Evolutionary conservation across 2,113 vertebrate species (phyloP).

Genomic region (Paradisaea rubra): DNA sequence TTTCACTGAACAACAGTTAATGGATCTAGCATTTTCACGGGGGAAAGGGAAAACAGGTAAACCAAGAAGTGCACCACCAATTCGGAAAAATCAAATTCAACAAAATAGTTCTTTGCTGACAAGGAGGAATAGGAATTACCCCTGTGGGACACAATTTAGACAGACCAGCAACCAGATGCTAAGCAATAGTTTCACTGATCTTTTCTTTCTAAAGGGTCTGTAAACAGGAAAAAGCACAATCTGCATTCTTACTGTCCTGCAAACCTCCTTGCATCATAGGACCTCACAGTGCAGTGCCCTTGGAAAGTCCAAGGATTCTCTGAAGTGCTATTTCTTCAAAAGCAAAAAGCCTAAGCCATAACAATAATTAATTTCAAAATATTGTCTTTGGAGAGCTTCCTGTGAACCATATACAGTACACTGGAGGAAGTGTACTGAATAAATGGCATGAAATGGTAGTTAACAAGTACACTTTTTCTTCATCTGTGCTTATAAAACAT

Average conservation of each 20-base stretch:
- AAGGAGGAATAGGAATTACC: not conserved
- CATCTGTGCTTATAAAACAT: constrained; percentile 14
- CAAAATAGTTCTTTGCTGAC: not conserved
- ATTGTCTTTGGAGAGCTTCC: not conserved
- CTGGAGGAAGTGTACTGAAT: not conserved
- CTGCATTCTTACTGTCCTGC: not conserved
- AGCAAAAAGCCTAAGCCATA: not conserved
- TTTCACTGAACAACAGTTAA: not conserved
- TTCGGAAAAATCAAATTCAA: not conserved
- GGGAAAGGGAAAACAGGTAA: not conserved
- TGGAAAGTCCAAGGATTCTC: not conserved
- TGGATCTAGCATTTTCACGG: not conserved
- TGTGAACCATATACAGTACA: not conserved
- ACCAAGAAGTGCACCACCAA: not conserved
- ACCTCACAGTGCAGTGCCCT: not conserved
- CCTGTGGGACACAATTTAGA: not conserved
- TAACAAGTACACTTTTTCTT: not conserved
- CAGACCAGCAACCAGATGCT: not conserved
- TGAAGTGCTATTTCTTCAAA: not conserved
- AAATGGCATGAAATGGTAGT: not conserved
- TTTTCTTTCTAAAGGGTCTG: not conserved
- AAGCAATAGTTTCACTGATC: not conserved
- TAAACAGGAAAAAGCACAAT: not conserved
- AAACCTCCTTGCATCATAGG: not conserved
- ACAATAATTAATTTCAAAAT: constrained; percentile 7